Base-by-base conservation (phyloP, 2,113 vertebrate species). In the Thymallus thymallus region DNA sequence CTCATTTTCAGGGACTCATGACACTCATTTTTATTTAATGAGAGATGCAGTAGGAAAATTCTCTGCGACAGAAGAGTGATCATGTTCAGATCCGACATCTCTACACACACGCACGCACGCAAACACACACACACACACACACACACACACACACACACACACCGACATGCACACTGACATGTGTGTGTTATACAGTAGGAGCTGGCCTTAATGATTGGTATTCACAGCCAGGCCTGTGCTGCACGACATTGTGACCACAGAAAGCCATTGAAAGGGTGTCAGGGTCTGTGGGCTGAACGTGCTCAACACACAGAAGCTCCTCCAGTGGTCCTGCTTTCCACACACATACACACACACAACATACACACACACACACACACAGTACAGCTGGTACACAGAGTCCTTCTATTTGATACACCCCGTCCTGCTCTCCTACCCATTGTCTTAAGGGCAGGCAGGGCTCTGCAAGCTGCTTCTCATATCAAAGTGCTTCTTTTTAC, bases 391-490 rank as follows among this genome's bases (percentile, higher is more conserved):
- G 35, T 18, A 65, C 29, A 29, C 24, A 63, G 1, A 29, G 23
- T 63, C 61, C 7, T 30, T 20, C 63, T 18, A 65, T 67, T 6
- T 29, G 18, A 7, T 41, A 1, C 30, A n/a, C 32, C 20, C 5
- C 6, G 1, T 41, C 24, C 65, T 67, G 30, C 29, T 67, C 20
- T n/a, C 32, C 65, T 67, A 18, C 35, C 65, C 30, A 10, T 56
- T n/a, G 26, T 61, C 65, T 74, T 30, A 74, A 35, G 60, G 60
- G 10, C 60, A 62, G 60, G 24, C 60, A 12, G 60, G 60, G 60
- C 60, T 26, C 60, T 3, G 13, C 2, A 24, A 62, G 22, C 22
- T 9, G 60, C 60, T 62, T 10, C 22, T 62, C 7, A 13, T 26
- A 24, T 62, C 60, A 24, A 14, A 24, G 24, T 5, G 10, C 30